A percentile compares a stretch with the other conserved stretches of the same genome.
Conservation (phyloP, 2,888 invertebrate genomes). For the Acanthoscelides obtectus region DNA sequence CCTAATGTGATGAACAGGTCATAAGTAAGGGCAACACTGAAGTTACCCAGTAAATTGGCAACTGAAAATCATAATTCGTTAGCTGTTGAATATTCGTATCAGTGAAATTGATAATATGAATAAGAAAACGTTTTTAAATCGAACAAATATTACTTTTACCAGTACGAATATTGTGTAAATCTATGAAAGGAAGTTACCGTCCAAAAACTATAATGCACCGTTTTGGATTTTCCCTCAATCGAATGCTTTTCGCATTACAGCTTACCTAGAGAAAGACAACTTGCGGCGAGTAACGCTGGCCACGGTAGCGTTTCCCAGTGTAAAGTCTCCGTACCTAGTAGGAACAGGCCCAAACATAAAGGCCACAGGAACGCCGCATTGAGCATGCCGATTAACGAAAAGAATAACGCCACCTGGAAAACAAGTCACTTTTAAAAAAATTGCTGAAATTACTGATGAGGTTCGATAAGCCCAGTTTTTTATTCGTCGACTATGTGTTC, state of each 20-base stretch:
- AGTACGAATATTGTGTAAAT: no score
- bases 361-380: constrained; percentile 90
- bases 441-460: no score
- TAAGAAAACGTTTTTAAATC: no score
- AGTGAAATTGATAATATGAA: not conserved
- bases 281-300: constrained; percentile 76
- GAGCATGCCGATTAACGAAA: constrained; percentile 84
- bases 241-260: no score
- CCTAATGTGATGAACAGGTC: constrained; percentile 93
- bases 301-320: constrained; percentile 83
- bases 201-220: no score
- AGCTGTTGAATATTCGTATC: not conserved
- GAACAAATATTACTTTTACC: no score
- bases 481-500: no score
- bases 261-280: constrained; percentile 72
- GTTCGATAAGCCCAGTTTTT: no score
- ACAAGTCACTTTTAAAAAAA: not conserved
- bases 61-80: constrained; percentile 55
- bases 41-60: constrained; percentile 89
- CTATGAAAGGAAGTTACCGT: no score
- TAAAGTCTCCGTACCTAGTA: constrained; percentile 81
- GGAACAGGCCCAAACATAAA: constrained; percentile 78
- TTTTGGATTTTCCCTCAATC: no score
- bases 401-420: constrained; percentile 82
- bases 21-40: constrained; percentile 89